Evolutionary conservation across 2,888 invertebrate species (phyloP).

Genomic region (Mythimna impura): DNA sequence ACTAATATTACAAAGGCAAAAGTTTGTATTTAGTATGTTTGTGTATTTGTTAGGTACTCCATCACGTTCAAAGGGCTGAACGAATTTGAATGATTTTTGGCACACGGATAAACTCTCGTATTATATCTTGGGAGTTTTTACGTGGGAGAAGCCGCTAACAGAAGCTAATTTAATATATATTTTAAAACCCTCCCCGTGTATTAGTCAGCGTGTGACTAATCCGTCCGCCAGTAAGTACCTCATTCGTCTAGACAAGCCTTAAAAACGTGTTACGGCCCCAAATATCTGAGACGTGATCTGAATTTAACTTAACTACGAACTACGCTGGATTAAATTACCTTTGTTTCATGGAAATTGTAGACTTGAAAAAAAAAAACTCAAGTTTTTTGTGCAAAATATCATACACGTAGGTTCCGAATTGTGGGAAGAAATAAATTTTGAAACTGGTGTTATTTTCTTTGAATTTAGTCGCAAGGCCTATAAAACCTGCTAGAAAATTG

Average conservation of each 20-base stretch:
- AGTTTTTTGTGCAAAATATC: neutral
- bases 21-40: too few relatives aligned
- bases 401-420: neutral
- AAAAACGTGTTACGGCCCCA: constrained; percentile 10
- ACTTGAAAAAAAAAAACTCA: constrained; percentile 3
- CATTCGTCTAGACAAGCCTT: constrained; percentile 22
- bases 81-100: too few relatives aligned
- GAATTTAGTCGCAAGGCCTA: neutral
- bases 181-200: neutral
- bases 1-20: too few relatives aligned
- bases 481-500: too few relatives aligned
- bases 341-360: constrained; percentile 13
- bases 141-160: too few relatives aligned
- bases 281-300: constrained; percentile 40
- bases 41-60: too few relatives aligned
- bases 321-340: constrained; percentile 26
- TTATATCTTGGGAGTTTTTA: too few relatives aligned
- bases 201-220: constrained; percentile 29
- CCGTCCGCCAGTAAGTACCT: constrained; percentile 9
- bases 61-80: too few relatives aligned
- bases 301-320: constrained; percentile 25
- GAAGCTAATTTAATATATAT: neutral
- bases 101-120: too few relatives aligned
- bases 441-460: neutral
- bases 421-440: neutral